Evolutionary conservation across 2,888 invertebrate species (phyloP).

Genomic region (Cataglyphis livida): DNA sequence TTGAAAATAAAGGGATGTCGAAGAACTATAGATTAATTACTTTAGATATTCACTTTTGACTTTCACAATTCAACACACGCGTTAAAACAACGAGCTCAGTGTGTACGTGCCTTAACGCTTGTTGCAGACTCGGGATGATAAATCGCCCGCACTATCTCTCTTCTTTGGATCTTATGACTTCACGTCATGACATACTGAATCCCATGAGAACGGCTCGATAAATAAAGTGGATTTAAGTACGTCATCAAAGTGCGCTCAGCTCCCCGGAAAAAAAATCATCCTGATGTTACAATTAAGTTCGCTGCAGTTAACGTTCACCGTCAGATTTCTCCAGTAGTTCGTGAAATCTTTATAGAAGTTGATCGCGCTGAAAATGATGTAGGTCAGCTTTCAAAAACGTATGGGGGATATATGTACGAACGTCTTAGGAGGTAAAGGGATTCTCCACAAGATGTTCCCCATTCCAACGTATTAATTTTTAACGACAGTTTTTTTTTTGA

Average conservation of each 20-base stretch:
- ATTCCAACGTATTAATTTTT: not conserved
- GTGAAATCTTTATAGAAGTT: slow-evolving; percentile 7
- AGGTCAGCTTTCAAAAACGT: not conserved
- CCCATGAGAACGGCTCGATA: slow-evolving; percentile 32
- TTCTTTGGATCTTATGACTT: slow-evolving; percentile 52
- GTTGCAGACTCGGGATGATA: slow-evolving; percentile 47
- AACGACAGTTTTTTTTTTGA: not conserved
- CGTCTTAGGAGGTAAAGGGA: not conserved
- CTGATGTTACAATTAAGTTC: slow-evolving; percentile 49
- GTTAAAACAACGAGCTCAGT: not conserved
- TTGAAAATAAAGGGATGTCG: not conserved
- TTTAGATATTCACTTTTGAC: not conserved
- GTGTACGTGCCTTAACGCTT: slow-evolving; percentile 39
- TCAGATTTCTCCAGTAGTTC: slow-evolving; percentile 19
- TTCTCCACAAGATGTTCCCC: not conserved
- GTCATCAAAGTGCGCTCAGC: slow-evolving; percentile 41
- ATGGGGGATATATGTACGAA: not conserved
- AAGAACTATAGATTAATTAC: not conserved
- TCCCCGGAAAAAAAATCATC: slow-evolving; percentile 32
- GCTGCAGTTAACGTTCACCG: slow-evolving; percentile 24
- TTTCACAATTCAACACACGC: not conserved
- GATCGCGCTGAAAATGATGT: slow-evolving; percentile 19
- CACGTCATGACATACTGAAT: slow-evolving; percentile 36
- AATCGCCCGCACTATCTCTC: slow-evolving; percentile 37
- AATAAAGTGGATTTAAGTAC: slow-evolving; percentile 53